Evolutionary conservation across 2,888 invertebrate genomes (phyloP).

Genomic region (Sisyra nigra): DNA sequence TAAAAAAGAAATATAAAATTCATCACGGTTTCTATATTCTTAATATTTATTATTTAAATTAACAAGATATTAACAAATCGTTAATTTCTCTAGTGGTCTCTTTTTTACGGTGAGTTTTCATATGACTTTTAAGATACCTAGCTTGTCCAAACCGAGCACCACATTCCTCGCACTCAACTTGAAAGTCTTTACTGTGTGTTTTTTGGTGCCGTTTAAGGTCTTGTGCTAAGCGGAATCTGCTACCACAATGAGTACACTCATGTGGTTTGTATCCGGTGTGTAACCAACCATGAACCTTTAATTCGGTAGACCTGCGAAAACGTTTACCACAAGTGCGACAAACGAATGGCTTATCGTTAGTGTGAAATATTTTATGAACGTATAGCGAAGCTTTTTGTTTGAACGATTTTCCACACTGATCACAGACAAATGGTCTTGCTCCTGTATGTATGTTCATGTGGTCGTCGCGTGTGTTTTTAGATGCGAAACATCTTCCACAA

Average conservation of each 20-base stretch:
- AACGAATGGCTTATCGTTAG: slow-evolving; percentile 21
- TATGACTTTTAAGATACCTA: slow-evolving; percentile 25
- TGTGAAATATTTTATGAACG: slow-evolving; percentile 30
- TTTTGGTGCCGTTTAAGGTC: slow-evolving; percentile 26
- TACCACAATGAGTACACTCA: slow-evolving; percentile 32
- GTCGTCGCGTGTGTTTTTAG: slow-evolving; percentile 31
- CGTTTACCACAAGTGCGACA: slow-evolving; percentile 35
- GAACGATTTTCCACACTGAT: slow-evolving; percentile 34
- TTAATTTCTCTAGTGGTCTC: neutral
- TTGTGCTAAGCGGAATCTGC: slow-evolving; percentile 29
- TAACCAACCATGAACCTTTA: slow-evolving; percentile 34
- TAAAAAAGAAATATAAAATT: too few species aligned
- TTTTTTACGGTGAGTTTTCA: slow-evolving; percentile 12
- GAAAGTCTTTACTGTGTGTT: slow-evolving; percentile 25
- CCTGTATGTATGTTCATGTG: slow-evolving; percentile 32
- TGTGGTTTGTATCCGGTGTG: slow-evolving; percentile 39
- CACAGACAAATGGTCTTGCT: slow-evolving; percentile 32
- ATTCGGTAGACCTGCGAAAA: slow-evolving; percentile 35
- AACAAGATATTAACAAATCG: too few species aligned
- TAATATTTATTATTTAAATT: too few species aligned
- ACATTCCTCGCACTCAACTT: slow-evolving; percentile 26
- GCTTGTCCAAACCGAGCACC: slow-evolving; percentile 28
- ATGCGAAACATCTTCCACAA: slow-evolving; percentile 32
- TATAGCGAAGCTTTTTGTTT: slow-evolving; percentile 34
- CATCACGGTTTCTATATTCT: too few species aligned